phyloP scores from a whole-genome alignment of 2,888 invertebrate species.

The Imbricaverruca yamaguchii region DNA sequence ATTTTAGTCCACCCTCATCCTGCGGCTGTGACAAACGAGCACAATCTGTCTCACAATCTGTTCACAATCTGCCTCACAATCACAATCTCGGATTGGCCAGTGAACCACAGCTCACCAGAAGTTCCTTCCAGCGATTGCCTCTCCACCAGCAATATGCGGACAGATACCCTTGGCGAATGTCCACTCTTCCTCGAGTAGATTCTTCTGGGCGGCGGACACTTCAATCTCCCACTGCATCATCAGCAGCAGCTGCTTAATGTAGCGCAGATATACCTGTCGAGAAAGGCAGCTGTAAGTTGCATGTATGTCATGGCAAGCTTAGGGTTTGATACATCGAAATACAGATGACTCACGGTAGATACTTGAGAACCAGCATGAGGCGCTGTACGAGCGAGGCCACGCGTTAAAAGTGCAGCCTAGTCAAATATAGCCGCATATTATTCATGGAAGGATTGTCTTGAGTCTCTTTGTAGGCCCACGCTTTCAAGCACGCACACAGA shows the following conservation, averaged over 20 bases:
- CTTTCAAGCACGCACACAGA: no score
- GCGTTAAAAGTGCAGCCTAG: no score
- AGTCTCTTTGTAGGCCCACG: no score
- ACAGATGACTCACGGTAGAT: no score
- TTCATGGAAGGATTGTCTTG: no score
- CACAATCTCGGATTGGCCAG: no score
- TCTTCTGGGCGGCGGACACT: slow-evolving; percentile 49
- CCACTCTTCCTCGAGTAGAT: slow-evolving; percentile 80
- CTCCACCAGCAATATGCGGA: slow-evolving; percentile 66
- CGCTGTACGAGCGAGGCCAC: no score
- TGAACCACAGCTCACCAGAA: slow-evolving; percentile 55
- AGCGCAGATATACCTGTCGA: slow-evolving; percentile 70
- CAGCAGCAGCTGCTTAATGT: slow-evolving; percentile 72
- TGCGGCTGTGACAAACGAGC: background rate
- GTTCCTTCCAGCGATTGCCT: slow-evolving; percentile 61
- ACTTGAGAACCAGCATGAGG: no score
- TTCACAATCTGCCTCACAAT: background rate
- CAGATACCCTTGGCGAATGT: slow-evolving; percentile 70
- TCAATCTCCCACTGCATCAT: slow-evolving; percentile 41
- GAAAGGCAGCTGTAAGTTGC: background rate
- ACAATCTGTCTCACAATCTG: background rate
- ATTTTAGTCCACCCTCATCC: background rate
- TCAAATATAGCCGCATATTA: no score
- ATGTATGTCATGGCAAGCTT: no score
- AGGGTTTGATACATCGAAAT: no score